Conservation (phyloP, 2,888 invertebrate species). For the Synanthedon formicaeformis region DNA sequence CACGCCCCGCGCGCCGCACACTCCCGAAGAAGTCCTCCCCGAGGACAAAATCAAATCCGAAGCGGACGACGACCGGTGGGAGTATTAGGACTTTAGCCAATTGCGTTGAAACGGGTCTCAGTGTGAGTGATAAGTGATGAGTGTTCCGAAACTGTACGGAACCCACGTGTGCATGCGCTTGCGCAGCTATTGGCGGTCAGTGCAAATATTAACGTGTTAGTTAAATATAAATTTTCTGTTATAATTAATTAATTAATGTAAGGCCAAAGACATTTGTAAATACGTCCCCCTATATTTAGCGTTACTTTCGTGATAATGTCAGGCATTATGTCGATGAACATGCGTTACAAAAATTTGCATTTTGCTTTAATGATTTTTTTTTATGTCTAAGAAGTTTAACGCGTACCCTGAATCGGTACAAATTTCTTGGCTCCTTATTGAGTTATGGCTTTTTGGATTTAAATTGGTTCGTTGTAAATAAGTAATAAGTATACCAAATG, state of each 20-base stretch:
- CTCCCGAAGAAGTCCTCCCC: slow-evolving; percentile 40
- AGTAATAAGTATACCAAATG: slow-evolving; percentile 57
- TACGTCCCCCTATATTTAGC: slow-evolving; percentile 27
- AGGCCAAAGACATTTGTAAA: slow-evolving; percentile 68
- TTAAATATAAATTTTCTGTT: slow-evolving; percentile 28
- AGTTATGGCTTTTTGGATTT: slow-evolving; percentile 38
- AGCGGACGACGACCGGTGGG: slow-evolving; percentile 74
- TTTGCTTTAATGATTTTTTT: slow-evolving; percentile 60
- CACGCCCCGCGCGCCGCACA: slow-evolving; percentile 24
- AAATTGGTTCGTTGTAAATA: slow-evolving; percentile 57
- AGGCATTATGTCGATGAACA: slow-evolving; percentile 33
- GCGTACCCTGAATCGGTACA: slow-evolving; percentile 57
- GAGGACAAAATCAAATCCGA: slow-evolving; percentile 72
- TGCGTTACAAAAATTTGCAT: slow-evolving; percentile 64
- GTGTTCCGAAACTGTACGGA: slow-evolving; percentile 10
- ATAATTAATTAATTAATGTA: slow-evolving; percentile 43
- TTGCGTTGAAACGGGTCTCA: slow-evolving; percentile 27
- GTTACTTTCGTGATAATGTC: slow-evolving; percentile 33
- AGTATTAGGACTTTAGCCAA: slow-evolving; percentile 48
- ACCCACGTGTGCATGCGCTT: slow-evolving; percentile 12
- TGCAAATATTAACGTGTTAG: slow-evolving; percentile 38
- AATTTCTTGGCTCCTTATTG: slow-evolving; percentile 49
- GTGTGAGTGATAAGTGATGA: slow-evolving; percentile 21
- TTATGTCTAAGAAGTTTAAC: slow-evolving; percentile 12
- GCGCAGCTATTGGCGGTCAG: slow-evolving; percentile 22